Conservation (phyloP, 2,797 vertebrate genomes). For the Melanotaenia trifasciata region DNA sequence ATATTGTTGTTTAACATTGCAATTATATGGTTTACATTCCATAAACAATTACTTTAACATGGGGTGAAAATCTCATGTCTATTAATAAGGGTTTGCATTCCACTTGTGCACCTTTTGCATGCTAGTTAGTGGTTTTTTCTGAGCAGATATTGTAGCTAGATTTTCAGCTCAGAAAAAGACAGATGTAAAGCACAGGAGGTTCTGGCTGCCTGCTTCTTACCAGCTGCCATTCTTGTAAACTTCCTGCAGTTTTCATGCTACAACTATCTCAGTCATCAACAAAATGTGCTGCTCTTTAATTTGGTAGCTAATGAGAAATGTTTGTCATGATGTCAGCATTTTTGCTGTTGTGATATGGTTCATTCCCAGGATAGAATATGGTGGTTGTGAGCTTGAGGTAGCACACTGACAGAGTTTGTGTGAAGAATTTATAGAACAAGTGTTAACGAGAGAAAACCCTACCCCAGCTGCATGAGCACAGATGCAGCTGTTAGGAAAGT, state of each 20-base stretch:
- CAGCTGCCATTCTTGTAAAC: constrained; percentile 65
- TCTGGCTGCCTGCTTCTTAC: constrained; percentile 48
- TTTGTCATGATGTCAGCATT: constrained; percentile 23
- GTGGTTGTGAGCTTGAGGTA: constrained; percentile 11
- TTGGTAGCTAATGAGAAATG: constrained; percentile 49
- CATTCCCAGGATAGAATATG: constrained; percentile 13
- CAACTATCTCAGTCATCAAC: constrained; percentile 37
- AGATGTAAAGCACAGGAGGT: constrained; percentile 38
- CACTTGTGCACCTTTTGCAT: neutral
- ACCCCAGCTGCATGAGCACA: constrained; percentile 11
- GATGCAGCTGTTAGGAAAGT: constrained; percentile 12
- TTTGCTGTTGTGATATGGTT: constrained; percentile 12
- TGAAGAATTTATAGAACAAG: neutral
- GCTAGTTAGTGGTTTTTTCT: neutral
- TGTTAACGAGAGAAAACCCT: neutral
- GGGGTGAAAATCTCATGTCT: neutral
- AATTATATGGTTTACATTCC: neutral
- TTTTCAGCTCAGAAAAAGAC: constrained; percentile 24
- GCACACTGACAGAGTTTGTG: neutral
- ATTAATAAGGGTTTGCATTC: neutral
- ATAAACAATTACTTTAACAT: no score
- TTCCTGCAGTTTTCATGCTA: constrained; percentile 54
- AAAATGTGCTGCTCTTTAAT: constrained; percentile 50
- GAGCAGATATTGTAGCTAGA: constrained; percentile 6
- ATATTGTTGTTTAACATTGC: no score